Percentiles rank a stretch among this genome's conserved stretches.
phyloP scores from a whole-genome alignment of 64 coral and sea anemone genomes.

The Stichodactyla mertensii region DNA sequence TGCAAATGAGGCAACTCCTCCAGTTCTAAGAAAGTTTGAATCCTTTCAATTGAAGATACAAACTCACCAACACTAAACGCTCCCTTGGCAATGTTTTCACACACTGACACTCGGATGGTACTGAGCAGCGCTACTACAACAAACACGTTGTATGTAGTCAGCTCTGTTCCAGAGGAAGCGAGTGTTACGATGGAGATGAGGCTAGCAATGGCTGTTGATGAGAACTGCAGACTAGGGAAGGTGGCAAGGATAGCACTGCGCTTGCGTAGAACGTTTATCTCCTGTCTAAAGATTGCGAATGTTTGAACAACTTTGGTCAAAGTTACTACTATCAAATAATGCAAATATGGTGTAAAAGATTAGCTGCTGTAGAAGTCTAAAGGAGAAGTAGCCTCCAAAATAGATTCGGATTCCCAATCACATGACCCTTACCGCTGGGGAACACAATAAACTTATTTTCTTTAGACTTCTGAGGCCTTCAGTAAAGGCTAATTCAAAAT shows the following conservation, averaged over 20 bases:
- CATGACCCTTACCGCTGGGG: too few relatives aligned
- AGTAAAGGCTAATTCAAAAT: too few relatives aligned
- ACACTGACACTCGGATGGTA: conserved; percentile 39
- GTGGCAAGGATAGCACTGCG: conserved; percentile 54
- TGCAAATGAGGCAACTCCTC: neutral
- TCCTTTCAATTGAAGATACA: conserved; percentile 2
- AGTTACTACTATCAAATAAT: too few relatives aligned
- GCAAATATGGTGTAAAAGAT: too few relatives aligned
- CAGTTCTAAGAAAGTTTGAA: conserved; percentile 24
- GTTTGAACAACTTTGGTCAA: neutral
- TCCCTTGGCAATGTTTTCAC: conserved; percentile 11
- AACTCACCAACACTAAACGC: conserved; percentile 25
- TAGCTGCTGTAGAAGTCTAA: too few relatives aligned
- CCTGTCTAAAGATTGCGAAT: conserved; percentile 29
- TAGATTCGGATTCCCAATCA: too few relatives aligned
- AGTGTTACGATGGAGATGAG: conserved; percentile 50
- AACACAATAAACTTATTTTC: too few relatives aligned
- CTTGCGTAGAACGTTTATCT: conserved; percentile 42
- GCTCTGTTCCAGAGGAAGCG: conserved; percentile 33
- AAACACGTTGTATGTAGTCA: conserved; percentile 59
- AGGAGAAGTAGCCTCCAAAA: too few relatives aligned
- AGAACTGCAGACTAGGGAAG: conserved; percentile 45
- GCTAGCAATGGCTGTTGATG: conserved; percentile 49
- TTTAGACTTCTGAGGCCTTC: too few relatives aligned
- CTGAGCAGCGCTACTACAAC: conserved; percentile 59